Percentiles rank a stretch among this genome's conserved stretches.
Conservation (phyloP, 2,888 invertebrate species). For the Drosophila kambysellisi region DNA sequence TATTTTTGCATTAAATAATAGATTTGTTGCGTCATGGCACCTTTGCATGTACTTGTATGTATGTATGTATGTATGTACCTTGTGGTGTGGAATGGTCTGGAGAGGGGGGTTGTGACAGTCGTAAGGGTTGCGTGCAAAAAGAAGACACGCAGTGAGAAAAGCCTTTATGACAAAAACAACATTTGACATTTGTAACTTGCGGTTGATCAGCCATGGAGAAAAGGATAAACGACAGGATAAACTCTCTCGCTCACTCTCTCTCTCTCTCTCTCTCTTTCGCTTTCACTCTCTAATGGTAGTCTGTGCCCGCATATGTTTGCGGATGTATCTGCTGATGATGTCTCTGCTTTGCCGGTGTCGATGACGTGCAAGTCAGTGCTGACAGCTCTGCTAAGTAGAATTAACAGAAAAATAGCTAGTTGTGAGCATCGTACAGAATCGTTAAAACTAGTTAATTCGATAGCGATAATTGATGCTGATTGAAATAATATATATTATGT, state of each 20-base stretch:
- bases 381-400: background rate
- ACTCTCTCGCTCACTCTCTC: background rate
- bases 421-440: background rate
- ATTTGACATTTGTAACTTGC: constrained; percentile 81
- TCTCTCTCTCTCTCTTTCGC: background rate
- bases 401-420: background rate
- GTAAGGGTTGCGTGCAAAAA: constrained; percentile 47
- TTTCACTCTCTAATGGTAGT: constrained; percentile 6
- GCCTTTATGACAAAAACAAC: constrained; percentile 68
- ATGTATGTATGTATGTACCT: background rate
- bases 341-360: constrained; percentile 20
- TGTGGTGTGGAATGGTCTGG: background rate
- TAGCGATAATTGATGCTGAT: background rate
- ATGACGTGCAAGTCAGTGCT: constrained; percentile 41
- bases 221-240: constrained; percentile 63
- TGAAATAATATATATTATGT: background rate
- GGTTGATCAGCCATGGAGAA: constrained; percentile 74
- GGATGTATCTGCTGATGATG: constrained; percentile 12
- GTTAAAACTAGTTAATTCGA: background rate
- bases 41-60: constrained; percentile 36
- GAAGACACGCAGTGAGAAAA: constrained; percentile 29
- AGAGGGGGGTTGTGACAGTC: background rate
- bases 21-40: constrained; percentile 75
- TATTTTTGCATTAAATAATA: constrained; percentile 54
- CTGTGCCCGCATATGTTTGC: constrained; percentile 2